Evolutionary conservation across 2,113 vertebrate genomes (phyloP).

Genomic region (Uropsilus gracilis): DNA sequence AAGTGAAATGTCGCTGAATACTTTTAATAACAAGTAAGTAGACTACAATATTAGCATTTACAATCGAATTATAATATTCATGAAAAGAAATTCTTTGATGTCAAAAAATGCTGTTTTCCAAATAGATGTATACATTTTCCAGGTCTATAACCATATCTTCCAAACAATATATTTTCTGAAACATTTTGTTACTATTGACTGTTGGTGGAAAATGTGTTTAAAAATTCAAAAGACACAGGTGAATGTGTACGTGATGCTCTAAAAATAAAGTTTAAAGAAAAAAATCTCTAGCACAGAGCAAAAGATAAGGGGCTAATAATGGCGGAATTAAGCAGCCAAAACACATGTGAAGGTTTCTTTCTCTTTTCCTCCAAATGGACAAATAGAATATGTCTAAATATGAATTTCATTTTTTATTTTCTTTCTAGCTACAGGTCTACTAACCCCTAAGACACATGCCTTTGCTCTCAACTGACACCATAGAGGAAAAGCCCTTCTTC

Average conservation of each 20-base stretch:
- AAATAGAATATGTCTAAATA: slow-evolving; percentile 9
- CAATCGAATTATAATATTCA: slow-evolving; percentile 51
- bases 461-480: slow-evolving; percentile 9
- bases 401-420: slow-evolving; percentile 10
- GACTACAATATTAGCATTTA: neutral
- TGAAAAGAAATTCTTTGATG: slow-evolving; percentile 45
- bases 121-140: neutral
- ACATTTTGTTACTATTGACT: neutral
- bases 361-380: neutral
- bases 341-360: neutral
- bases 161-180: slow-evolving; percentile 22
- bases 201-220: slow-evolving; percentile 33
- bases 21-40: slow-evolving; percentile 35
- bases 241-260: slow-evolving; percentile 7
- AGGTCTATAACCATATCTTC: neutral
- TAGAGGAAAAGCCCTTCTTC: neutral
- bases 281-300: neutral
- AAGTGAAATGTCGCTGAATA: slow-evolving; percentile 31
- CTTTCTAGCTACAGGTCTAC: neutral
- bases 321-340: slow-evolving; percentile 15
- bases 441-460: neutral
- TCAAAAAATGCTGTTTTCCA: slow-evolving; percentile 39
- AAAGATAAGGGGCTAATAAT: neutral
- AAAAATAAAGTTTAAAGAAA: slow-evolving; percentile 42
- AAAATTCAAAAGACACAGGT: slow-evolving; percentile 46